Conservation (phyloP, 2,797 vertebrate genomes). For the Anguilla marmorata region DNA sequence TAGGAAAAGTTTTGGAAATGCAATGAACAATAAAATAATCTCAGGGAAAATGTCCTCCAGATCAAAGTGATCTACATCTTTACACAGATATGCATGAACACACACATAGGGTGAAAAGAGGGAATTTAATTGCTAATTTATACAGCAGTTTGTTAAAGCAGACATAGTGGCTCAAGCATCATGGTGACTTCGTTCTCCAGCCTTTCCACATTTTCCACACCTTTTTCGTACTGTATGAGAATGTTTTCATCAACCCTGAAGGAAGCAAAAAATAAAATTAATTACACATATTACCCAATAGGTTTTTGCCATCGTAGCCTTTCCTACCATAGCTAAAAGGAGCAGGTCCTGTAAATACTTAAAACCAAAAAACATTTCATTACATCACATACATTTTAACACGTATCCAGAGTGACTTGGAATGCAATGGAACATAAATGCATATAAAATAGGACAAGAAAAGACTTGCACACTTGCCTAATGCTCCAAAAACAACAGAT, state of each 20-base stretch:
- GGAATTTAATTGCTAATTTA: constrained; percentile 23
- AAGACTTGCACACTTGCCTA: no score
- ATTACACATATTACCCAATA: background rate
- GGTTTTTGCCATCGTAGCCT: background rate
- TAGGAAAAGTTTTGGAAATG: background rate
- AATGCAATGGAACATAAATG: background rate
- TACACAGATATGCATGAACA: background rate
- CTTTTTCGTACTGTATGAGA: constrained; percentile 87
- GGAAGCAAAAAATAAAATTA: constrained; percentile 2
- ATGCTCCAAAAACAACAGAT: no score
- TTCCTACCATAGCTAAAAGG: background rate
- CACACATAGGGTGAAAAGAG: background rate
- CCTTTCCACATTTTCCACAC: constrained; percentile 91
- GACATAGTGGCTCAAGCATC: constrained; percentile 25
- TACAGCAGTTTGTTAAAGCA: background rate
- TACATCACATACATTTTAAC: background rate
- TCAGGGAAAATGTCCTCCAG: background rate
- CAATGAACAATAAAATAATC: background rate
- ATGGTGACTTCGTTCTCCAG: constrained; percentile 75
- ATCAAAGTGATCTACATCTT: constrained; percentile 3
- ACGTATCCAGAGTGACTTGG: background rate
- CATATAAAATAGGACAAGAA: no score
- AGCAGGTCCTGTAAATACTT: background rate
- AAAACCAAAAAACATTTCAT: background rate
- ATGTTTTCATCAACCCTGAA: constrained; percentile 82